Base-by-base conservation (phyloP, 35 echinoderm and acorn worm species). In the Strongylocentrotus purpuratus region DNA sequence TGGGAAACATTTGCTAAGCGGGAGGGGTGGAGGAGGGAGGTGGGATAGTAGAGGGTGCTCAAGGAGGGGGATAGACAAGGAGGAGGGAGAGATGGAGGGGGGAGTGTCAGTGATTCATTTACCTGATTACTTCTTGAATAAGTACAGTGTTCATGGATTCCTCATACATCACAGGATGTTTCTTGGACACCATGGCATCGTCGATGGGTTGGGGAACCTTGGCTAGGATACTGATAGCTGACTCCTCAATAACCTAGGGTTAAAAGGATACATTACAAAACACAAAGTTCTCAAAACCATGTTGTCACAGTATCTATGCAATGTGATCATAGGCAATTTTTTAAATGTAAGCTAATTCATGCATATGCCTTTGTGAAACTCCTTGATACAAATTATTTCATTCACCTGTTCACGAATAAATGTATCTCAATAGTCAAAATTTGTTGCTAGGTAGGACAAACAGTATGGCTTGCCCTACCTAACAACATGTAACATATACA, bases 121-220 rank as follows among this genome's bases (percentile, higher is more conserved):
- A 97, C 96, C 97, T 96, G 93, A 99, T 96, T 20, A 99, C 98
- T 95, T 99, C 98, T 87, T 99, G 98, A 94, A 99, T 99, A 22
- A 99, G 90, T 33, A 99, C 98, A 95, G 98, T 99, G 89, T 99
- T 99, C 98, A 99, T 99, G 45, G 98, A 99, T 61, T 99, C 98
- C 32, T 99, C 98, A 92, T 99, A 99, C 88, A 96, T 95, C 20
- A 99, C 98, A 78, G 97, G 98, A 88, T 99, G 98, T 58, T 97
- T 95, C 90, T 97, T 94, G 48, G 95, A 91, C 1, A 99, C 98
- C 96, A 97, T 96, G 33, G 65, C 94, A 32, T 95, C 33, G 45
- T 99, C 97, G 14, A 97, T 95, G 11, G 97, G 97, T 32, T 95
- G 86, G 1, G 98, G 98, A 48, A 99, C 98, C 55, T 71, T 92